phyloP scores from a whole-genome alignment of 2,888 invertebrate species.

The Drosophila demipolita region DNA sequence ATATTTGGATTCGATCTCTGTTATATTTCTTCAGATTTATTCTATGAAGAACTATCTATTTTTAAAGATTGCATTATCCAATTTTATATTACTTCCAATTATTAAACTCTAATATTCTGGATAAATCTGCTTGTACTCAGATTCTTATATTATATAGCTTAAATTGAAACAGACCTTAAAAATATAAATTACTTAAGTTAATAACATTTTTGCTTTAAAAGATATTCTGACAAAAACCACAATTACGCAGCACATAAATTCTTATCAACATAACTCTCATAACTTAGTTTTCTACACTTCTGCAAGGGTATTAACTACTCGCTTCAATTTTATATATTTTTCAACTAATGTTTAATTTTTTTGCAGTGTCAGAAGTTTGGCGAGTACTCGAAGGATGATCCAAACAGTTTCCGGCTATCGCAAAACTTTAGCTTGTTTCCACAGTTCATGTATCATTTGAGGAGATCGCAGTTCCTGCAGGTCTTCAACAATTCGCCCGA shows the following conservation, averaged over 20 bases:
- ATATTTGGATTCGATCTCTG: neutral
- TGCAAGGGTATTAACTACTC: neutral
- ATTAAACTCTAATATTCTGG: too few species aligned
- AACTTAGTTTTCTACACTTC: neutral
- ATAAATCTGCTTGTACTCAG: neutral
- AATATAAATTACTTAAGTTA: neutral
- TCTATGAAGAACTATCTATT: neutral
- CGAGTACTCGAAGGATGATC: conserved; percentile 98
- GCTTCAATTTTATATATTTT: neutral
- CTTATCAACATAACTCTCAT: neutral
- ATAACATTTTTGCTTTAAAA: neutral
- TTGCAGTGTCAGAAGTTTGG: conserved; percentile 99
- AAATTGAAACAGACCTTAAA: neutral
- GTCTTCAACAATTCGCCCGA: conserved; percentile 99
- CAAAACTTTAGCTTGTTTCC: conserved; percentile 99
- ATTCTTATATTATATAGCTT: neutral
- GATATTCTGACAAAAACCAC: neutral
- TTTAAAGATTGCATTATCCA: neutral
- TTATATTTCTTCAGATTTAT: neutral
- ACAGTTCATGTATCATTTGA: conserved; percentile 99
- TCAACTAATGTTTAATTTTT: neutral
- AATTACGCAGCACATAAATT: neutral
- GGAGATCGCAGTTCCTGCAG: conserved; percentile 99
- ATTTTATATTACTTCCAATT: neutral
- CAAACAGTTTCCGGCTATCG: conserved; percentile 96